A percentile compares a stretch with the other conserved stretches of the same genome.
These are phyloP conservation scores for Ranitomeya variabilis DNA, from an alignment of 2,113 vertebrate species.

Conservation along the genomic window DNA sequence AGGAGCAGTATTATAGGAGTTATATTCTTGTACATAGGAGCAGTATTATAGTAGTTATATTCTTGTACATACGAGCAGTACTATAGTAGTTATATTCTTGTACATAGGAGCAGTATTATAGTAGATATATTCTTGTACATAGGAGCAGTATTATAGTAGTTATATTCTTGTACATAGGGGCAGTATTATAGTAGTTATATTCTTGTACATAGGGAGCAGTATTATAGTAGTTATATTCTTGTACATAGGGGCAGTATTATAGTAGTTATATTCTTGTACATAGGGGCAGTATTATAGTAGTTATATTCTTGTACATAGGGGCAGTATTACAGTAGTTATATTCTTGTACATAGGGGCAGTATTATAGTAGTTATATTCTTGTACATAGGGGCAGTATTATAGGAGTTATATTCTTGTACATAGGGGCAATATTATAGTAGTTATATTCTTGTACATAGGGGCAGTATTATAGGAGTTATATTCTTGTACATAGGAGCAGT, in stretches of 20 bases:
- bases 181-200: constrained; percentile 10
- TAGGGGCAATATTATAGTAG: neutral
- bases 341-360: neutral
- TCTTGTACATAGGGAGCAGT: neutral
- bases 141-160: neutral
- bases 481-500: neutral
- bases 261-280: constrained; percentile 3
- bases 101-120: neutral
- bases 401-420: neutral
- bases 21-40: neutral
- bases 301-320: too few species aligned
- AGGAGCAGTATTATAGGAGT: neutral
- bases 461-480: constrained; percentile 1
- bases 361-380: neutral
- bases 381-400: neutral
- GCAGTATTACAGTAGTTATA: neutral
- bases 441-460: constrained; percentile 6
- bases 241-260: neutral
- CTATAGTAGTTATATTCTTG: constrained; percentile 5
- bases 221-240: constrained; percentile 10
- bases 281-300: neutral
- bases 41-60: neutral
- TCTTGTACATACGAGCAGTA: neutral
- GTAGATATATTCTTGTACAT: neutral
- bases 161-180: neutral